These are phyloP conservation scores for Chelonus insularis DNA, from an alignment of 1,140 invertebrate genomes.

Conservation along the genomic window DNA sequence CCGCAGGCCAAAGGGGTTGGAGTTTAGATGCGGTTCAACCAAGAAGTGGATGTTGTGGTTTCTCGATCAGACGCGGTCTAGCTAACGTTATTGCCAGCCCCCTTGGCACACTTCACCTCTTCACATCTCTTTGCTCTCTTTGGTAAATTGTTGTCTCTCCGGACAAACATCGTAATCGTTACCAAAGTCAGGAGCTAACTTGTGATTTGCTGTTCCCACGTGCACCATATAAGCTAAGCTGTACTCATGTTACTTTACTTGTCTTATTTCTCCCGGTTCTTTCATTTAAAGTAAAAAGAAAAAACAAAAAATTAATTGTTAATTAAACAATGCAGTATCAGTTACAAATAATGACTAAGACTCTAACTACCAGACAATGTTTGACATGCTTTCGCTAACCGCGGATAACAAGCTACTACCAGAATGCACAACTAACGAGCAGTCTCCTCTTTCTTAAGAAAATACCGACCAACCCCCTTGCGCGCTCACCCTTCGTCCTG, in stretches of 20 bases:
- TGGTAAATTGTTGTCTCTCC: not conserved
- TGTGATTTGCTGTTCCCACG: constrained; percentile 8
- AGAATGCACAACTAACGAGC: too few relatives aligned
- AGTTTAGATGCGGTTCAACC: not conserved
- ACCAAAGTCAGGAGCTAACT: constrained; percentile 6
- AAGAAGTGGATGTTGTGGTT: constrained; percentile 15
- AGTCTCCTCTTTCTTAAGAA: too few relatives aligned
- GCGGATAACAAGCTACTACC: too few relatives aligned
- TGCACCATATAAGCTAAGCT: constrained; percentile 1
- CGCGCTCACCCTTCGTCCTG: too few relatives aligned
- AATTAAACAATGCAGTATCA: too few relatives aligned
- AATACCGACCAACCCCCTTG: too few relatives aligned
- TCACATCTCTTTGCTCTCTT: not conserved
- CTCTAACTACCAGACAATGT: too few relatives aligned
- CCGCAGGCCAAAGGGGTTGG: not conserved
- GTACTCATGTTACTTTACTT: not conserved
- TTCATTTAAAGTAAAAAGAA: too few relatives aligned
- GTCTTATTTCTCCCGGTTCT: not conserved
- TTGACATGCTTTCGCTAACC: too few relatives aligned
- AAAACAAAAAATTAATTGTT: too few relatives aligned
- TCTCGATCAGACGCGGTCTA: constrained; percentile 7
- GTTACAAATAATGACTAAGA: too few relatives aligned
- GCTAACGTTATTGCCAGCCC: constrained; percentile 9
- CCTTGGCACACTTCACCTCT: not conserved
- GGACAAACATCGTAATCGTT: constrained; percentile 15